These are phyloP conservation scores for Contarinia nasturtii DNA, from an alignment of 1,140 invertebrate species.

Conservation along the genomic window DNA sequence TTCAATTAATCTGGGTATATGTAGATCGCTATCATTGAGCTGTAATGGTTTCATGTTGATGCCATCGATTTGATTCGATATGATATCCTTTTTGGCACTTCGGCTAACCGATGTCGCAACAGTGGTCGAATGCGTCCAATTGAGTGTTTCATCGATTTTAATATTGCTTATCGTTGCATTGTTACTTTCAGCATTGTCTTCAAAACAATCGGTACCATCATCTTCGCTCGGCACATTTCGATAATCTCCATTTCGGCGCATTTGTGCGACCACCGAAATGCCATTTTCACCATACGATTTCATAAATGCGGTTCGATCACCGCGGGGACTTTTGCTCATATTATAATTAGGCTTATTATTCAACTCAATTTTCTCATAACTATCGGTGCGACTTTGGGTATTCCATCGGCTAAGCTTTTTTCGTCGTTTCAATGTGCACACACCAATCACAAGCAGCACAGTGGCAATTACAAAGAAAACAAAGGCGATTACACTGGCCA, in stretches of 20 bases:
- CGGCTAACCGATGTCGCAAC: conserved; percentile 14
- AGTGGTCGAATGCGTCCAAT: conserved; percentile 8
- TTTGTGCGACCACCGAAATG: conserved; percentile 16
- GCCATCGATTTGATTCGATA: conserved; percentile 7
- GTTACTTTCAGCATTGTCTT: conserved; percentile 27
- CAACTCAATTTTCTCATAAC: conserved; percentile 57
- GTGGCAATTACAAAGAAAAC: conserved; percentile 32
- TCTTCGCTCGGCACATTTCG: conserved; percentile 45
- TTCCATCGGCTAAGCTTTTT: conserved; percentile 21
- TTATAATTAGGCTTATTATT: conserved; percentile 26
- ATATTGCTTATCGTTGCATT: neutral
- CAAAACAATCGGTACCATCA: conserved; percentile 27
- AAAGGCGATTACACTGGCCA: conserved; percentile 35
- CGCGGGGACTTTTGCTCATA: conserved; percentile 6
- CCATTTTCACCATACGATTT: conserved; percentile 2
- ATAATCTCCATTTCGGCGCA: conserved; percentile 42
- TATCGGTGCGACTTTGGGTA: conserved; percentile 31
- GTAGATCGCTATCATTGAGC: conserved; percentile 29
- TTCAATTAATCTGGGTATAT: conserved; percentile 33
- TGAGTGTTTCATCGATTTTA: neutral
- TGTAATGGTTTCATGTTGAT: conserved; percentile 4
- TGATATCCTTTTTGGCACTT: conserved; percentile 14
- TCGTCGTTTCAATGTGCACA: conserved; percentile 29
- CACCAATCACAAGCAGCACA: conserved; percentile 37
- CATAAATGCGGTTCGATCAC: conserved; percentile 2